Percentiles rank a stretch among this genome's conserved stretches.
phyloP scores from a whole-genome alignment of 1,140 invertebrate genomes.

The Temnothorax curvispinosus region DNA sequence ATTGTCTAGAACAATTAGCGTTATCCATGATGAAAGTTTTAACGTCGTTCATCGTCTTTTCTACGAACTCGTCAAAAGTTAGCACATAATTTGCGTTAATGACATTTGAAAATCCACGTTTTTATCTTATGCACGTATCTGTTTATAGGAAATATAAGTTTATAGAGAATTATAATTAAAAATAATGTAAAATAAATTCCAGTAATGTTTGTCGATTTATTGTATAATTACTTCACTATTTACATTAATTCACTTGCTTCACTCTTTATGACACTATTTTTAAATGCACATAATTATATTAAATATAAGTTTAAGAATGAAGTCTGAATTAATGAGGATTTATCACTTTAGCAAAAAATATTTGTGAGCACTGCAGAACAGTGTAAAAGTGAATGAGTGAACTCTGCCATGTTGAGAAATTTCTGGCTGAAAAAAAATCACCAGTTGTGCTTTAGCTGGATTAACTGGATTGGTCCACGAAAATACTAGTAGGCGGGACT shows the following conservation, averaged over 20 bases:
- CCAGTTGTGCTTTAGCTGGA: slow-evolving; percentile 66
- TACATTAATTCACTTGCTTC: slow-evolving; percentile 2
- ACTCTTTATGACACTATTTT: neutral
- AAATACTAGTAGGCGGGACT: slow-evolving; percentile 76
- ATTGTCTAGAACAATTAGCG: slow-evolving; percentile 72
- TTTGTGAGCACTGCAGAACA: slow-evolving; percentile 25
- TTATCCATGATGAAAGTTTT: slow-evolving; percentile 58
- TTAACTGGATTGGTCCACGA: slow-evolving; percentile 73
- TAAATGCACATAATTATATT: neutral
- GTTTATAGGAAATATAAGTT: neutral
- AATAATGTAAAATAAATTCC: neutral
- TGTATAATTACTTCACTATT: neutral
- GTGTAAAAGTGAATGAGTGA: slow-evolving; percentile 65
- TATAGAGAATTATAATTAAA: neutral
- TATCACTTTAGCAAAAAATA: neutral
- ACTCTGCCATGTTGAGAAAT: slow-evolving; percentile 67
- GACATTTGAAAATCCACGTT: neutral
- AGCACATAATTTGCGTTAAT: neutral
- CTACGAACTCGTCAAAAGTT: neutral
- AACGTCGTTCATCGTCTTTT: slow-evolving; percentile 54
- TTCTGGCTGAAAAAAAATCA: slow-evolving; percentile 69
- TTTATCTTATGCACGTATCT: neutral
- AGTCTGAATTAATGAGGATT: neutral
- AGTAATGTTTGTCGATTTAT: neutral
- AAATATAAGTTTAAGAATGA: neutral